Evolutionary conservation across 2,888 invertebrate species (phyloP), one percentile per base, ranked within the genome.

Genomic region (Ecdyonurus torrentis): DNA sequence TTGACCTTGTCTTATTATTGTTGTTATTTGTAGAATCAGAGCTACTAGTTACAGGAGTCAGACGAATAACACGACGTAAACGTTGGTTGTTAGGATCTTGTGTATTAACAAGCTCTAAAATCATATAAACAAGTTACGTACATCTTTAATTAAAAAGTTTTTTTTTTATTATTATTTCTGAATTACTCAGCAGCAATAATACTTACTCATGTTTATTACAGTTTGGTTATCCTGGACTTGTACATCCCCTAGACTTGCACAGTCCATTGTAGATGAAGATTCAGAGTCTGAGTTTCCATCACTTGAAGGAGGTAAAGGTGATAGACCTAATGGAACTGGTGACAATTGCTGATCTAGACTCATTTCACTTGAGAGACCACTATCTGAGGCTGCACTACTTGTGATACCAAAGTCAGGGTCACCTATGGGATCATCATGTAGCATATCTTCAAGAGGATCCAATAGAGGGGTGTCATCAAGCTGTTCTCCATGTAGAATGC

Each of bases 321-420:
- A 63, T 23, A 63, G 52, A n/a, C 53, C 53, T 25, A 80, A 76
- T 65, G 76, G 80, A 69, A 63, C 23, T 22, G 83, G 83, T 2
- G 82, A 82, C 25, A 82, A 71, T 67, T 82, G 78, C 66, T 82
- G 82, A 67, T 83, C 83, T 72, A 61, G 58, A 20, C 60, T 63
- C 20, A 60, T 23, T 25, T 81, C 83, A 67, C 83, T 85, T 50
- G 84, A 85, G 20, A 85, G 75, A 61, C 86, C 87, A 69, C 86
- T 86, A 72, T 87, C 87, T 0, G 87, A 87, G 64, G 82, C 77
- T 63, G 71, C 73, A 66, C 76, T 75, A 64, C 70, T 69, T 2
- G 73, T 74, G 22, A 74, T 74, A 74, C 1, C 78, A 75, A 67
- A 78, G 77, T 73, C 77, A 78, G 24, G 76, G 70, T 19, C 73